Evolutionary conservation across 2,888 invertebrate genomes (phyloP).

Genomic region (Flabesymbios commensalis): DNA sequence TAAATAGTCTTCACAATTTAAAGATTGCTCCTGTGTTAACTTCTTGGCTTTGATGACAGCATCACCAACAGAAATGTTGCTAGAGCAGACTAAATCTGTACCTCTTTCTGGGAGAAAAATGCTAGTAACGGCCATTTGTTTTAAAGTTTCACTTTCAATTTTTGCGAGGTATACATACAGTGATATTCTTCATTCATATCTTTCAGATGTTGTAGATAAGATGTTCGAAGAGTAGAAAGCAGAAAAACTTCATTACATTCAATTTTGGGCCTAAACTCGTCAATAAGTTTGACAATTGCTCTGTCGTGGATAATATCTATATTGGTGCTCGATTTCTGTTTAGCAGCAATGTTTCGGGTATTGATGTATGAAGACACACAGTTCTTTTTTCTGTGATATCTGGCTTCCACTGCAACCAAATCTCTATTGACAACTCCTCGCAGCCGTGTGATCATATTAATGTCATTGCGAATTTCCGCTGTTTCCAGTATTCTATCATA

Average conservation of each 20-base stretch:
- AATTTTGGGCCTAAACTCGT: background rate
- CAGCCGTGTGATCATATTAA: no score
- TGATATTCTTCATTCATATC: background rate
- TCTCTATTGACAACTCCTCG: no score
- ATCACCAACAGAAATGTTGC: background rate
- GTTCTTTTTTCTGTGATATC: background rate
- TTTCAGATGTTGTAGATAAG: background rate
- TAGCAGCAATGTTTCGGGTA: background rate
- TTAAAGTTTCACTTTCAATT: background rate
- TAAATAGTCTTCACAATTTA: no score
- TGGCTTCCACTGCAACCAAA: background rate
- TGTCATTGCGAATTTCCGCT: background rate
- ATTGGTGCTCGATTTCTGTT: background rate
- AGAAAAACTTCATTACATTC: background rate
- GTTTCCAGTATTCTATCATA: background rate
- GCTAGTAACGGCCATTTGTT: background rate
- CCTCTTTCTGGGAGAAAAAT: background rate
- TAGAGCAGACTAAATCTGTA: background rate
- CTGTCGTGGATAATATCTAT: background rate
- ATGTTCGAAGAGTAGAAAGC: background rate
- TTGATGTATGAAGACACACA: background rate
- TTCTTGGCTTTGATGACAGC: background rate
- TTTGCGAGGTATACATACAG: background rate
- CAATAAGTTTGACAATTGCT: background rate
- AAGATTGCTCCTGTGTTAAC: background rate